Evolutionary conservation across 92 coral and sea anemone species (phyloP), one percentile per base, ranked within the genome.

Genomic region (Pocillopora meandrina): DNA sequence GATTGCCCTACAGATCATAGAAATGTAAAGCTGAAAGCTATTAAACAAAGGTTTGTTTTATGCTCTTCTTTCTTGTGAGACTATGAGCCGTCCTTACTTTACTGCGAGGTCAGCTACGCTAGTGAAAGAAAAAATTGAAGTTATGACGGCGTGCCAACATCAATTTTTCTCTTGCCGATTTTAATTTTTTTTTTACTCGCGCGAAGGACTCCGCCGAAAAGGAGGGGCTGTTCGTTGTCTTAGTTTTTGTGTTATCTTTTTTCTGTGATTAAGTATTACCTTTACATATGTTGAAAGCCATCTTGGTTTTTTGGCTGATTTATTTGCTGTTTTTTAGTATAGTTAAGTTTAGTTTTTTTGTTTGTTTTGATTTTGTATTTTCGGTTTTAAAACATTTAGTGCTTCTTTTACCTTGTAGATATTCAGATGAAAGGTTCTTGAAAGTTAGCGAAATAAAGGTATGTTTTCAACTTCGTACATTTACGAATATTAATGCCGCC

Each of bases 401-500:
- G 52, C 52, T 42, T 3, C 8, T 42, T 7, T 42, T 7, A 42
- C 52, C 52, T 42, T 42, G 52, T 36, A 96, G 99, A 83, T 96
- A 96, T 82, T 90, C 93, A 10, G 95, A 92, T n/a, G 95, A 93
- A 47, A 87, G 91, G 23, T 92, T 90, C 75, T 86, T 91, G 84
- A 93, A 91, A 85, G 99, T 96, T 66, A 94, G 98, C 82, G 94
- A 94, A 72, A 52, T 94, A 9, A 94, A 87, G 98, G 99, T 96
- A 72, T 82, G 77, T 11, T 3, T 11, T 20, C 17, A 12, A 70
- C 14, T 70, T 33, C 17, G 74, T 15, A 1, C 36, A 20, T 66
- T 20, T 3, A 16, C 72, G 8, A 42, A 42, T 42, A 42, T 3
- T 42, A 42, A 42, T 42, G 52, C 52, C 52, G 52, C 52, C 31